Percentiles rank a stretch among this genome's conserved stretches.
phyloP scores from a whole-genome alignment of 2,888 invertebrate genomes.

The Lampropteryx suffumata region DNA sequence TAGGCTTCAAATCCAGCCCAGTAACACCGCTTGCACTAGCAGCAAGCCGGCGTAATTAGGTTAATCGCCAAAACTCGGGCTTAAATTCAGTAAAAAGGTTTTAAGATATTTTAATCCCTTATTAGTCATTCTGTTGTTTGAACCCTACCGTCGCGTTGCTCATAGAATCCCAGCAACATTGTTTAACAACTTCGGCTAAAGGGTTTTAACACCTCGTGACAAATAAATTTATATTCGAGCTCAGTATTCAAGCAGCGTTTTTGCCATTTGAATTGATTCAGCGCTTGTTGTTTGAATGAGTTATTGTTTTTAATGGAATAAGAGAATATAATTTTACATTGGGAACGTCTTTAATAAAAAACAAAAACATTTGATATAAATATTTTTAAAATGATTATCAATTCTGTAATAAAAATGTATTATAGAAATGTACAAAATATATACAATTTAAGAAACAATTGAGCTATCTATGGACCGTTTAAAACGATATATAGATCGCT shows the following conservation, averaged over 20 bases:
- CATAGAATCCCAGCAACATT: constrained; percentile 37
- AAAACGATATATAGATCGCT: too few species aligned
- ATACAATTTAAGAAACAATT: too few species aligned
- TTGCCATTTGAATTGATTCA: constrained; percentile 37
- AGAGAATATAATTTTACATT: constrained; percentile 3
- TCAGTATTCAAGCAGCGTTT: constrained; percentile 27
- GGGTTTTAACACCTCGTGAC: constrained; percentile 38
- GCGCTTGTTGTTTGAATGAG: constrained; percentile 14
- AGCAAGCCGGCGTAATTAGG: constrained; percentile 48
- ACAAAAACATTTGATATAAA: too few species aligned
- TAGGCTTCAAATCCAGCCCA: constrained; percentile 6
- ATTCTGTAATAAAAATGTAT: too few species aligned
- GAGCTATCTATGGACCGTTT: too few species aligned
- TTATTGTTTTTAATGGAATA: constrained; percentile 9
- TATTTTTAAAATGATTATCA: too few species aligned
- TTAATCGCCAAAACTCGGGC: constrained; percentile 52
- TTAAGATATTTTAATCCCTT: constrained; percentile 55
- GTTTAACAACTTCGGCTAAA: constrained; percentile 44
- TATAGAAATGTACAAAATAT: too few species aligned
- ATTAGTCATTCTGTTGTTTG: constrained; percentile 53
- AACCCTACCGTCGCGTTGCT: constrained; percentile 34
- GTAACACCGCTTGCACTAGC: constrained; percentile 32
- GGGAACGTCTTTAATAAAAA: too few species aligned
- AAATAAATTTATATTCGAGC: constrained; percentile 34
- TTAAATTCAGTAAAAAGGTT: constrained; percentile 58